These are phyloP conservation scores for Batillaria attramentaria DNA, from an alignment of 1,140 invertebrate genomes.

Conservation along the genomic window DNA sequence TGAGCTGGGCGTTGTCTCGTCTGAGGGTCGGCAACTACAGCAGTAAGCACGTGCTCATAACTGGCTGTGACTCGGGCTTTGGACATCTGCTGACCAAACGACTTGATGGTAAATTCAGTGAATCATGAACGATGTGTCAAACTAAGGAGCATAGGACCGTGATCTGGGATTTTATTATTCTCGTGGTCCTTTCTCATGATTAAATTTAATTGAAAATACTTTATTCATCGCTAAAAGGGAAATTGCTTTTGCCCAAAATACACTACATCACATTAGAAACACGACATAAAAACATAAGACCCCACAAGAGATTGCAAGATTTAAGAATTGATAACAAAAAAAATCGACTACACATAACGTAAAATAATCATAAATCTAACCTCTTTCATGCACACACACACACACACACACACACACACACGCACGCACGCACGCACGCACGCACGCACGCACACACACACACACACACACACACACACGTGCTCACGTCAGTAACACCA, in stretches of 20 bases:
- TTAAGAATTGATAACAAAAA: no score
- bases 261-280: no score
- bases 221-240: no score
- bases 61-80: constrained; percentile 74
- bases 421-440: background rate
- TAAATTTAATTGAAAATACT: no score
- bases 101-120: constrained; percentile 63
- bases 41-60: constrained; percentile 66
- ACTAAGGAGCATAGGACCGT: no score
- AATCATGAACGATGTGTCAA: background rate
- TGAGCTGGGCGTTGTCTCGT: constrained; percentile 20
- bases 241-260: no score
- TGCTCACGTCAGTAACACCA: background rate
- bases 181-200: no score
- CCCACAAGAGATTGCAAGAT: no score
- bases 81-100: constrained; percentile 67
- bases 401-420: constrained; percentile 14
- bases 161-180: no score
- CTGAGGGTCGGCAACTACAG: constrained; percentile 17
- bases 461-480: background rate
- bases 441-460: background rate
- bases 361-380: no score
- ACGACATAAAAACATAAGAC: no score
- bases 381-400: constrained; percentile 1
- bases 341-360: no score